Evolutionary conservation across 2,888 invertebrate genomes (phyloP), one percentile per base, ranked within the genome.

Genomic region (Athalia rosae): DNA sequence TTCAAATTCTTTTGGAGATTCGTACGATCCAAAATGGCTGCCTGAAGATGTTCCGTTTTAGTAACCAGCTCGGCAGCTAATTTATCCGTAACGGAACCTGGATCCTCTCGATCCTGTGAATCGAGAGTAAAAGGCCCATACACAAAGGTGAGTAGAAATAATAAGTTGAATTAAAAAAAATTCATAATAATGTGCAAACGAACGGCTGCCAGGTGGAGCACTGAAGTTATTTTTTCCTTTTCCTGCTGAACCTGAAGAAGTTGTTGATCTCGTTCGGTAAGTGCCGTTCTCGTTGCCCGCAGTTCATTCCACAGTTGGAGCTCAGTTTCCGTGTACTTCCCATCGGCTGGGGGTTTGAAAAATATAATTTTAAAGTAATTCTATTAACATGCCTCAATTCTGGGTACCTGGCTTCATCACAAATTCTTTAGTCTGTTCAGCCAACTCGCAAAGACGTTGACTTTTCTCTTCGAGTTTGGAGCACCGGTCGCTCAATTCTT

Each of bases 231-330:
- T 63, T 88, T 91, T 11, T 92, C 91, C 80, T 92, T 92, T 77
- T 92, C 92, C 4, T 88, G 88, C 63, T 91, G 88, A 79, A 91
- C 87, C 79, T 90, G 89, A 0, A 87, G 84, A 4, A 92, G 83
- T 76, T 91, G 90, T 77, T 91, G 90, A 79, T 91, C 91, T 2
- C 90, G 89, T 5, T 87, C 87, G 1, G 87, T 84, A 45, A 92
- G 82, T 0, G 90, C 87, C 4, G 84, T 83, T 62, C 90, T 86
- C 0, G 90, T 88, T 13, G 84, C 86, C 84, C 91, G 90, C 11
- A 92, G 86, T 77, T 92, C 92, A 82, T 90, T 91, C 90, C 91
- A 92, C 79, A 92, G 85, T 66, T 91, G 91, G 0, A 91, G 90
- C 85, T 92, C 92, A 80, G 90, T 90, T 58, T 91, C 90, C 9